Evolutionary conservation across 2,888 invertebrate genomes (phyloP).

Genomic region (Galerucella nymphaeae): DNA sequence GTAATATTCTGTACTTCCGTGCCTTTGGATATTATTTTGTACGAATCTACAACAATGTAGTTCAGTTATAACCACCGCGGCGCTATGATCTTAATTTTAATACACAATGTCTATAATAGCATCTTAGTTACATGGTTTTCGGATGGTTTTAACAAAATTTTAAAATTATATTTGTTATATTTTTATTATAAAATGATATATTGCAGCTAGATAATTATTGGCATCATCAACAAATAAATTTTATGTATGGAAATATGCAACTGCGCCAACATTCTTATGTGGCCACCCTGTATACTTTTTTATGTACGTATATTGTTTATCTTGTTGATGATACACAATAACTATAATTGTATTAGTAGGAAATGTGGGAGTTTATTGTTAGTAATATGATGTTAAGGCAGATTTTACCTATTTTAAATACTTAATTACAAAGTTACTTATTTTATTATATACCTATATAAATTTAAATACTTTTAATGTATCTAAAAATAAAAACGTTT

Average conservation of each 20-base stretch:
- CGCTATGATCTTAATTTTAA: too few relatives aligned
- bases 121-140: not conserved
- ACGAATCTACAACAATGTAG: too few relatives aligned
- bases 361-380: conserved; percentile 3
- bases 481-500: conserved; percentile 12
- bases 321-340: not conserved
- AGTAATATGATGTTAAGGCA: conserved; percentile 12
- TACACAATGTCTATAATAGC: too few relatives aligned
- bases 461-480: conserved; percentile 14
- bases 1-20: too few relatives aligned
- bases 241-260: too few relatives aligned
- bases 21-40: too few relatives aligned
- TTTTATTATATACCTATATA: conserved; percentile 25
- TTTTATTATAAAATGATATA: not conserved
- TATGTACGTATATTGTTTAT: not conserved
- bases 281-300: not conserved
- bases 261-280: not conserved
- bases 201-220: not conserved
- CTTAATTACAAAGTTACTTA: conserved; percentile 26
- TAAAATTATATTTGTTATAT: not conserved
- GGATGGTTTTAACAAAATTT: not conserved
- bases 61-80: too few relatives aligned
- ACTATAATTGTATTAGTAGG: not conserved
- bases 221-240: not conserved
- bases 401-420: conserved; percentile 21